phyloP scores from a whole-genome alignment of 2,797 vertebrate genomes.

The Pantherophis alleghaniensis region DNA sequence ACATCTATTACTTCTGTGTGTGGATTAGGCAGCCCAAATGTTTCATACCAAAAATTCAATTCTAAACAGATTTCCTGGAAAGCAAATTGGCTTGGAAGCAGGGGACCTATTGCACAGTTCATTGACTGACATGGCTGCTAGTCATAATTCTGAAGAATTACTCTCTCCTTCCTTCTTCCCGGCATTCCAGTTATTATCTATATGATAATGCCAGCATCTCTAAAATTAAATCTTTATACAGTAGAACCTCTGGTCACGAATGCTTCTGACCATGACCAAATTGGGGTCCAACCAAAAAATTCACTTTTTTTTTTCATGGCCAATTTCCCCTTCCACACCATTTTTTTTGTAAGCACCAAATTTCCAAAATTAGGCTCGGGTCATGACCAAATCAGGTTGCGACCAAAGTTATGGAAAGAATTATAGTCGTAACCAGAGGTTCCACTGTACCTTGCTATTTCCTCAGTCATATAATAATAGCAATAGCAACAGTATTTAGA shows the following conservation, averaged over 20 bases:
- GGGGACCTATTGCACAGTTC: background rate
- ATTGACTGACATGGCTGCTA: background rate
- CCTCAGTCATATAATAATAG: background rate
- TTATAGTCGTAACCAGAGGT: too few species aligned
- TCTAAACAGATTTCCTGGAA: background rate
- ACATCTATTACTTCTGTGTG: background rate
- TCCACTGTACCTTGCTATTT: background rate
- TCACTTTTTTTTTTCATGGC: too few species aligned
- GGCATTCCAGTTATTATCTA: constrained; percentile 12
- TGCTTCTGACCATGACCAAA: too few species aligned
- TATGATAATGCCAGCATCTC: background rate
- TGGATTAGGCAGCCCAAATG: background rate
- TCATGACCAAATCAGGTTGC: too few species aligned
- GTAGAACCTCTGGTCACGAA: too few species aligned
- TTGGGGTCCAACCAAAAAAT: too few species aligned
- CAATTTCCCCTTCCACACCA: too few species aligned
- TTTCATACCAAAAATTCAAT: background rate
- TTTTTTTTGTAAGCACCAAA: too few species aligned
- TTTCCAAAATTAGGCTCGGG: too few species aligned
- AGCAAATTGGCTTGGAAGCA: background rate
- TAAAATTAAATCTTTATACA: background rate
- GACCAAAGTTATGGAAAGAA: too few species aligned
- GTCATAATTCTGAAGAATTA: constrained; percentile 30
- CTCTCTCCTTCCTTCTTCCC: constrained; percentile 35
- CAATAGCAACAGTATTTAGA: background rate